phyloP scores from a whole-genome alignment of 2,797 vertebrate species.

The Pristis pectinata region DNA sequence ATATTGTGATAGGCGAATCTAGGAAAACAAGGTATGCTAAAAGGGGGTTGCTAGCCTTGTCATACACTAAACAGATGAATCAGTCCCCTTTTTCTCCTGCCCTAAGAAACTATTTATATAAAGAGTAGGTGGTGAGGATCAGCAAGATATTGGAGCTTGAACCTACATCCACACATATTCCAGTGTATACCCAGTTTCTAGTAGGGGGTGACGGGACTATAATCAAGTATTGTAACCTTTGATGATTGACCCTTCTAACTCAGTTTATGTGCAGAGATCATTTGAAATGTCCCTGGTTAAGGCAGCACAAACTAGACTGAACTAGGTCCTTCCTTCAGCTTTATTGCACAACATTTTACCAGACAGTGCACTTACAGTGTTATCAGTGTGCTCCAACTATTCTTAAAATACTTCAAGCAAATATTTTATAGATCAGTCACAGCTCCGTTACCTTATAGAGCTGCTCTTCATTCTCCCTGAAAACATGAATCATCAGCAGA shows the following conservation, averaged over 20 bases:
- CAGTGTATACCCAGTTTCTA: not conserved
- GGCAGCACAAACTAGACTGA: not conserved
- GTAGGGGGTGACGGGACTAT: not conserved
- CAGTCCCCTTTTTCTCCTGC: not conserved
- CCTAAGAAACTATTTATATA: not conserved
- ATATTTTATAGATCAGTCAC: not conserved
- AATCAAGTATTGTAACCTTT: not conserved
- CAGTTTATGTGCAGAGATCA: not conserved
- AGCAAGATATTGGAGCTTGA: not conserved
- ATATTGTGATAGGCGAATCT: not conserved
- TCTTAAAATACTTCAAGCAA: not conserved
- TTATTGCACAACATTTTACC: not conserved
- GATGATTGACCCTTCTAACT: not conserved
- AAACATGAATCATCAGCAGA: constrained; percentile 95
- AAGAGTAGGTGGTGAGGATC: not conserved
- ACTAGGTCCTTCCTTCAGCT: not conserved
- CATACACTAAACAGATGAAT: not conserved
- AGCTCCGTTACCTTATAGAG: constrained; percentile 73
- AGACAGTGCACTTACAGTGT: not conserved
- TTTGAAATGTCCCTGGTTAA: not conserved
- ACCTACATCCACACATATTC: not conserved
- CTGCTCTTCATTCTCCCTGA: constrained; percentile 93
- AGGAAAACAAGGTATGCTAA: not conserved
- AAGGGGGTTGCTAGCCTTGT: not conserved
- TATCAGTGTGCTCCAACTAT: not conserved